Conservation (phyloP, 2,797 vertebrate species). For the Rachycentron canadum region DNA sequence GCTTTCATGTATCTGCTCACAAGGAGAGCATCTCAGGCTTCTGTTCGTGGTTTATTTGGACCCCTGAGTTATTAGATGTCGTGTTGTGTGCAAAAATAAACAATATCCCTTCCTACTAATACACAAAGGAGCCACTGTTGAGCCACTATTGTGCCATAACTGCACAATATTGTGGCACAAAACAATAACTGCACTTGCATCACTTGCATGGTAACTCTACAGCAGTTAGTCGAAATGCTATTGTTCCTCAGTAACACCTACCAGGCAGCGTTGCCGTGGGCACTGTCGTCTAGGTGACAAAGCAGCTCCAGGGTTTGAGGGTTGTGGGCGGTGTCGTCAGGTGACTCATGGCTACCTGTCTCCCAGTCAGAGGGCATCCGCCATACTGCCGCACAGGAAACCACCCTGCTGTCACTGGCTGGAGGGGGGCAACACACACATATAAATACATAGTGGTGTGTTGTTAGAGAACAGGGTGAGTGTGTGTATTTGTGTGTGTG, state of each 20-base stretch:
- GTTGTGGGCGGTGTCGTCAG: constrained; percentile 96
- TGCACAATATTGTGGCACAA: neutral
- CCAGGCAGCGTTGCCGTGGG: constrained; percentile 93
- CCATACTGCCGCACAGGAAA: constrained; percentile 95
- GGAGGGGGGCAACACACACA: constrained; percentile 65
- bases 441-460: constrained; percentile 16
- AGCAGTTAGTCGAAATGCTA: constrained; percentile 12
- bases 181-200: constrained; percentile 19
- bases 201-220: neutral
- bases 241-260: constrained; percentile 86
- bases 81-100: neutral
- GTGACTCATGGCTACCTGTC: constrained; percentile 94
- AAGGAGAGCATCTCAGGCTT: neutral
- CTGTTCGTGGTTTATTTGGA: neutral
- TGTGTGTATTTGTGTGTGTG: neutral
- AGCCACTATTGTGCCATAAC: no score
- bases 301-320: constrained; percentile 96
- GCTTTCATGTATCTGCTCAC: no score
- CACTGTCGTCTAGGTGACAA: constrained; percentile 94
- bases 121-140: neutral
- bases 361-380: constrained; percentile 97
- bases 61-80: neutral
- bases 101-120: neutral
- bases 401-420: constrained; percentile 95
- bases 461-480: neutral